A percentile compares a stretch with the other conserved stretches of the same genome.
phyloP scores from a whole-genome alignment of 2,797 vertebrate genomes.

The Gallinago solitaria region DNA sequence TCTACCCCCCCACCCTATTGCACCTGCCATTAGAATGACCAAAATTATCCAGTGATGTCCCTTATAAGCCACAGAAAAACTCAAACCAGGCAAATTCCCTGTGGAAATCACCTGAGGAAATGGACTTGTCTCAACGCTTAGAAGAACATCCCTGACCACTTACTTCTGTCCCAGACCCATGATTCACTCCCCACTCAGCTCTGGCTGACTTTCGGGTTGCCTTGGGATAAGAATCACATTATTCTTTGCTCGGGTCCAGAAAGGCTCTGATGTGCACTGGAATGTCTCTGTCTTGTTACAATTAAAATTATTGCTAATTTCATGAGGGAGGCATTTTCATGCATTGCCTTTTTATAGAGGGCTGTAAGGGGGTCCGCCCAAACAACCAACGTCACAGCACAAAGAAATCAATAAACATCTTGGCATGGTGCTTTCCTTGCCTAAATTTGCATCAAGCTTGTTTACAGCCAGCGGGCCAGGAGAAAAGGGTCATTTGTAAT shows the following conservation, averaged over 20 bases:
- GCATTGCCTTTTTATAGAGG: not conserved
- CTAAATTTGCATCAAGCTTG: not conserved
- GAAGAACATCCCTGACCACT: not conserved
- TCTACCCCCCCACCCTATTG: not conserved
- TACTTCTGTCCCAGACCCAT: not conserved
- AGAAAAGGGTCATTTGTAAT: not conserved
- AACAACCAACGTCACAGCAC: not conserved
- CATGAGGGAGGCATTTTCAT: not conserved
- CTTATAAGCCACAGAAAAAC: not conserved
- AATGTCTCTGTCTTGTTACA: not conserved
- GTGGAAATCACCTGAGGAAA: not conserved
- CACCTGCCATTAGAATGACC: not conserved
- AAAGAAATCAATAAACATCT: not conserved
- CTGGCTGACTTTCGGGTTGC: not conserved
- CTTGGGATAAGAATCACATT: not conserved
- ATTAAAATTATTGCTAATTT: not conserved
- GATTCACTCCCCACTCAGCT: not conserved
- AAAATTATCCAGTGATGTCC: not conserved
- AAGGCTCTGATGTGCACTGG: not conserved
- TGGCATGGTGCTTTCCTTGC: not conserved
- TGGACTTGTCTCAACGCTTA: not conserved
- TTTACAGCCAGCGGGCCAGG: not conserved
- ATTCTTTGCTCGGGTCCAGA: not conserved
- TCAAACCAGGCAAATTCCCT: not conserved
- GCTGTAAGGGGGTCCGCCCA: not conserved